phyloP scores from a whole-genome alignment of 2,888 invertebrate genomes.

The Ephialtes manifestator region DNA sequence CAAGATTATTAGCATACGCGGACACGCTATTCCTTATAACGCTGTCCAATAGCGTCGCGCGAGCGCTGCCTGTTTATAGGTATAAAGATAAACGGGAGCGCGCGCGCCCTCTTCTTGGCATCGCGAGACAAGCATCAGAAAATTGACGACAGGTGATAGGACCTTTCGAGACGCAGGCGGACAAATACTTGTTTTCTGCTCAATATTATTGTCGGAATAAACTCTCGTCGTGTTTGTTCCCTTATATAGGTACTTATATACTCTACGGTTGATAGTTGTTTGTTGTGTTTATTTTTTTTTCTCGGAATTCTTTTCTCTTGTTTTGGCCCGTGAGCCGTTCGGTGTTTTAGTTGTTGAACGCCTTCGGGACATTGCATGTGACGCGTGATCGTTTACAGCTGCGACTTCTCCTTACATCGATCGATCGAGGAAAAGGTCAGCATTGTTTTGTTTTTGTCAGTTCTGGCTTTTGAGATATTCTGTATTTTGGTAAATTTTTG shows the following conservation, averaged over 20 bases:
- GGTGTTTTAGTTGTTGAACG: too few relatives aligned
- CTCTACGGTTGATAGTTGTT: background rate
- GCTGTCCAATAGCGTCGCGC: conserved; percentile 31
- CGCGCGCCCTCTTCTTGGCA: conserved; percentile 58
- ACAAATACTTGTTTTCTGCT: conserved; percentile 27
- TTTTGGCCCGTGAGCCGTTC: too few relatives aligned
- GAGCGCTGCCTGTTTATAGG: conserved; percentile 48
- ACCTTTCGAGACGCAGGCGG: conserved; percentile 33
- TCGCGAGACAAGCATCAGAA: conserved; percentile 78
- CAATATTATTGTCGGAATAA: conserved; percentile 9
- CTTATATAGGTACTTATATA: background rate
- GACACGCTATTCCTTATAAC: conserved; percentile 73
- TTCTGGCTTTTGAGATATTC: too few relatives aligned
- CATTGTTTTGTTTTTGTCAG: too few relatives aligned
- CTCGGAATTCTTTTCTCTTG: too few relatives aligned
- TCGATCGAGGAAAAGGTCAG: too few relatives aligned
- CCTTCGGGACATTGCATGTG: too few relatives aligned
- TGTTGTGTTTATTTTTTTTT: background rate
- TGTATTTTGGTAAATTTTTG: too few relatives aligned
- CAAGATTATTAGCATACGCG: conserved; percentile 77
- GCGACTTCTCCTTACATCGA: too few relatives aligned
- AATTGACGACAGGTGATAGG: conserved; percentile 79
- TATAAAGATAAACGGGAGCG: conserved; percentile 69
- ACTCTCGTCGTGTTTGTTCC: background rate
- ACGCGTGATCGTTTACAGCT: too few relatives aligned